Evolutionary conservation across 2,113 vertebrate genomes (phyloP), one percentile per base, ranked within the genome.

Genomic region (Fulica atra): DNA sequence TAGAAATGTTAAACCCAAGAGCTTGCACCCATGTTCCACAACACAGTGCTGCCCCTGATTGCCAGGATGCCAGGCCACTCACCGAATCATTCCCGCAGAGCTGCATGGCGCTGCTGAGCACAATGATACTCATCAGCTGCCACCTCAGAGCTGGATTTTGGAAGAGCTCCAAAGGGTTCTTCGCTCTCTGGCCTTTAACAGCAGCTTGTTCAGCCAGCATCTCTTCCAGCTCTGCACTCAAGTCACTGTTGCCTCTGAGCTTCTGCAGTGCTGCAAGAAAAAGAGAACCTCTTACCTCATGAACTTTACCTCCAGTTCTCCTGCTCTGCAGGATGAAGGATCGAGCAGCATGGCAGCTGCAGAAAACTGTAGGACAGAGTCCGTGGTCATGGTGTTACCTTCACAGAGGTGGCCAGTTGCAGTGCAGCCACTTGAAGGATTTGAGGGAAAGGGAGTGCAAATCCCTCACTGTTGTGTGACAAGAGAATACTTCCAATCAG

Each of bases 1-100:
- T 9, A 56, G 63, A 17, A 36, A 44, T 1, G n/a, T 7, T 11
- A 63, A 50, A 9, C 6, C 78, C 73, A 10, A 36, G 70, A 46
- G 33, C 19, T 25, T 13, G 23, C 56, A 28, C 29, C 3, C 16
- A 0, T 0, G 2, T 5, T 23, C 31, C 15, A 1, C 0, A 0
- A 7, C 2, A 8, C 29, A 46, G 36, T 1, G 0, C 33, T 77
- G 66, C 51, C 1, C 5, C 59, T 18, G 53, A 28, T 25, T 2
- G 36, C 23, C 2, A 38, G 33, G 61, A 26, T 60, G 40, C 46
- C 10, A 1, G 57, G 36, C 46, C 38, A 91, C 99, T 98, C 81
- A 99, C 98, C 61, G 98, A 98, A 90, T 99, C 98, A 6, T 99
- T 99, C 9, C 99, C 98, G 9, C 99, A 99, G 76, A 99, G 98